Evolutionary conservation across 2,888 invertebrate genomes (phyloP), one percentile per base, ranked within the genome.

Genomic region (Tillus elongatus): DNA sequence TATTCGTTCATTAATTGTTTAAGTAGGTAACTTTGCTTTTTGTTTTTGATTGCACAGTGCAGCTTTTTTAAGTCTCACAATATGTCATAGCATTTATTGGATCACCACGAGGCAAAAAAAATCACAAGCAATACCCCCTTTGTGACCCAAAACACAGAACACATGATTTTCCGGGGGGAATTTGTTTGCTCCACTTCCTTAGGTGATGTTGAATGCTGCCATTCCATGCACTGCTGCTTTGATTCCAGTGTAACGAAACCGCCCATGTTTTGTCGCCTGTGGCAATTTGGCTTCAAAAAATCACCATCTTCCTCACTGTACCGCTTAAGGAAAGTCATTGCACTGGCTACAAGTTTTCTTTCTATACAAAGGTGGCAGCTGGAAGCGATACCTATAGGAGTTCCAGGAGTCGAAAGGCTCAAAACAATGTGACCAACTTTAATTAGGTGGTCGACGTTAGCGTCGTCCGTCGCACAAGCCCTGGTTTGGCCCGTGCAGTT

Each of bases 131-230:
- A 32, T 28, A 51, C 40, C n/a, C 45, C 43, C 36, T 45, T 39
- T 12, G 34, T 39, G 44, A 44, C 45, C 44, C 44, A 52, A 43
- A 51, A 46, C 32, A 47, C 46, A 9, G 46, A 44, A 34, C 45
- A 47, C 45, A 50, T 50, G 39, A 49, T 37, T 46, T 52, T 50
- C 33, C 41, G 27, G 26, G 33, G 36, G 31, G 43, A 43, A 15
- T 41, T 27, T 30, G 27, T 44, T 40, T 27, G 27, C 33, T 41
- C 42, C 11, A 30, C 29, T 33, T 39, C 31, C 9, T 34, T 35
- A 15, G 35, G 27, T 28, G 9, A 16, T 4, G n/a, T 26, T 28
- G 6, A 10, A 8, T 33, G 6, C 26, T 26, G 8, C 34, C 34
- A 33, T 19, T 31, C 28, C 32, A 36, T 37, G 14, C 40, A 45